Evolutionary conservation across 2,797 vertebrate species (phyloP), one percentile per base, ranked within the genome.

Genomic region (Pseudochromis fuscus): DNA sequence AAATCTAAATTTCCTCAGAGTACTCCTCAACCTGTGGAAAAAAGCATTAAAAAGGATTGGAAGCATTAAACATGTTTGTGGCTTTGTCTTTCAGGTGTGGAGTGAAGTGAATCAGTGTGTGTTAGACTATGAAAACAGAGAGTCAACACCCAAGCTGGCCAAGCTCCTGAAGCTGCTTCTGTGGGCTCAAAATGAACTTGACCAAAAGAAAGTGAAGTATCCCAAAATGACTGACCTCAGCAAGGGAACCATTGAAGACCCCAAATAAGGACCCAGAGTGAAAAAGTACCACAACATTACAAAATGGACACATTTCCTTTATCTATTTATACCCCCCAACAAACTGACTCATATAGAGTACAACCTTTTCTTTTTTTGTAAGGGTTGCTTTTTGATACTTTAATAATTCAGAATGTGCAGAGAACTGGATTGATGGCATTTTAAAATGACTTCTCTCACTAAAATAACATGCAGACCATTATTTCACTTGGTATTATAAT

Each of bases 201-300:
- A 99, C 91, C 98, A 99, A 95, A 99, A 99, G 95, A 99, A 98
- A 93, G 97, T 99, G 78, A 98, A 99, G 93, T 99, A 99, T 78
- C 98, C 97, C 83, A 99, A 98, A 96, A 99, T 99, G 98, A 98
- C 97, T 88, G 98, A 99, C 93, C 97, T 99, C 91, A 98, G 97
- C 95, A 98, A 97, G 93, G 97, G 98, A 74, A 97, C 96, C 24
- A 98, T 98, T 7, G 97, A 99, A 90, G 97, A 99, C 79, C 97
- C 96, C 58, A 99, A 99, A 95, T 99, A 96, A 94, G 80, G 78
- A 89, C 45, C 66, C 40, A 15, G 28, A 57, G 35, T 81, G 70
- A 85, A 83, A 85, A 72, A 63, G 84, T 70, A 67, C 64, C 45
- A 67, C 77, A 72, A 35, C 81, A 83, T 83, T 82, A 87, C 65